A percentile compares a stretch with the other conserved stretches of the same genome.
Evolutionary conservation across 2,797 vertebrate species (phyloP).

Genomic region (Chelon auratus): DNA sequence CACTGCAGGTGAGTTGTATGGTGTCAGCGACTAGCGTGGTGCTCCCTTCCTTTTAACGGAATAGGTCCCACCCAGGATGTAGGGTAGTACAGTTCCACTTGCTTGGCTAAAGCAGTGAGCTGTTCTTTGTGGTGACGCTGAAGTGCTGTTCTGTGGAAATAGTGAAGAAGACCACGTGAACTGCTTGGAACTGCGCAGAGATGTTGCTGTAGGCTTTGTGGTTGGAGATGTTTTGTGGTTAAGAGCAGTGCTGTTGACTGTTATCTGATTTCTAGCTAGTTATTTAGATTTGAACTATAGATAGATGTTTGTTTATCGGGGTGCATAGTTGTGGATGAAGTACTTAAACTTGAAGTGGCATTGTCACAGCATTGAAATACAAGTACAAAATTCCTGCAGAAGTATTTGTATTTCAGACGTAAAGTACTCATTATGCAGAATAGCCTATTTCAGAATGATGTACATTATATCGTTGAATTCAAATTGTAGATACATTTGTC

Average conservation of each 20-base stretch:
- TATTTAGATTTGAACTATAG: background rate
- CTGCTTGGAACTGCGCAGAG: constrained; percentile 15
- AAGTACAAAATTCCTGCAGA: too few species aligned
- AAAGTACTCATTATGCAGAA: too few species aligned
- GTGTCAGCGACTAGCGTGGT: constrained; percentile 56
- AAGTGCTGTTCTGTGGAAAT: constrained; percentile 1
- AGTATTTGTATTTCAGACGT: too few species aligned
- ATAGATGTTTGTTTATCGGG: background rate
- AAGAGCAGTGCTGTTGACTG: constrained; percentile 5
- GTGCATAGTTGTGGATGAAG: background rate
- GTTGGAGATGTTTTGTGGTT: constrained; percentile 37
- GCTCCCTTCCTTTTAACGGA: constrained; percentile 27
- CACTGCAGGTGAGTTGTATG: constrained; percentile 95
- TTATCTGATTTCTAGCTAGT: constrained; percentile 16
- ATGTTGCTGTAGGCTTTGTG: constrained; percentile 25
- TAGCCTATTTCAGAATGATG: too few species aligned
- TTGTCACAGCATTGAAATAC: too few species aligned
- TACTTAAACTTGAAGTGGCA: background rate
- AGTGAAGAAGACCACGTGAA: constrained; percentile 4
- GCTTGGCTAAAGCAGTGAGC: constrained; percentile 1
- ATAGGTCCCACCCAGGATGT: constrained; percentile 31
- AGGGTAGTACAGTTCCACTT: constrained; percentile 7
- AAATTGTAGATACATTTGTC: too few species aligned
- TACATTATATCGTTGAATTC: too few species aligned
- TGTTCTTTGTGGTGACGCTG: constrained; percentile 23